Conservation (phyloP, 2,888 invertebrate species). For the Trachelus iudaicus region DNA sequence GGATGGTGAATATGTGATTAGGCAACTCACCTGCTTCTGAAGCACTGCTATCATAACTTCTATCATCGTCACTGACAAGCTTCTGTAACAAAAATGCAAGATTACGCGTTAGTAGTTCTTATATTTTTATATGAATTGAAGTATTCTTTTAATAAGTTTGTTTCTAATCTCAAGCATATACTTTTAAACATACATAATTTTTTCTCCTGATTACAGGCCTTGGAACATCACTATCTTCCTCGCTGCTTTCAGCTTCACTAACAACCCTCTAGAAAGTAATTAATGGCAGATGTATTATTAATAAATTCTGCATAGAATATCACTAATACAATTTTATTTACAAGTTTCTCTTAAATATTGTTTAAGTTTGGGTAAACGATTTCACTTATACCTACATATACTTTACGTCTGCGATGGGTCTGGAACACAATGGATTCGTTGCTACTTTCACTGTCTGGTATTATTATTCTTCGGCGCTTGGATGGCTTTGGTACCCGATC, state of each 20-base stretch:
- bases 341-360: neutral
- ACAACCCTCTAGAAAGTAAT: constrained; percentile 68
- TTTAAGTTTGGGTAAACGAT: neutral
- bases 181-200: constrained; percentile 45
- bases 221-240: constrained; percentile 48
- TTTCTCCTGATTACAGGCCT: constrained; percentile 44
- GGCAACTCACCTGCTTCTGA: constrained; percentile 28
- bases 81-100: constrained; percentile 34
- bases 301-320: neutral
- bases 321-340: neutral
- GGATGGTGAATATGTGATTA: constrained; percentile 3
- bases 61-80: constrained; percentile 46
- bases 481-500: constrained; percentile 43
- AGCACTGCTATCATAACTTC: constrained; percentile 36
- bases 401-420: constrained; percentile 46
- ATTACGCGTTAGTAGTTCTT: neutral
- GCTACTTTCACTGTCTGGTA: constrained; percentile 55
- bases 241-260: constrained; percentile 66
- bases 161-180: constrained; percentile 5
- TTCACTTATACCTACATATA: constrained; percentile 44
- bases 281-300: neutral
- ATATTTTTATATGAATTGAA: constrained; percentile 4
- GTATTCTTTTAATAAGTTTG: neutral
- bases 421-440: constrained; percentile 50
- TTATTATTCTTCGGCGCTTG: constrained; percentile 47